These are phyloP conservation scores for Argyrosomus japonicus DNA, from an alignment of 2,113 vertebrate genomes.

Conservation along the genomic window DNA sequence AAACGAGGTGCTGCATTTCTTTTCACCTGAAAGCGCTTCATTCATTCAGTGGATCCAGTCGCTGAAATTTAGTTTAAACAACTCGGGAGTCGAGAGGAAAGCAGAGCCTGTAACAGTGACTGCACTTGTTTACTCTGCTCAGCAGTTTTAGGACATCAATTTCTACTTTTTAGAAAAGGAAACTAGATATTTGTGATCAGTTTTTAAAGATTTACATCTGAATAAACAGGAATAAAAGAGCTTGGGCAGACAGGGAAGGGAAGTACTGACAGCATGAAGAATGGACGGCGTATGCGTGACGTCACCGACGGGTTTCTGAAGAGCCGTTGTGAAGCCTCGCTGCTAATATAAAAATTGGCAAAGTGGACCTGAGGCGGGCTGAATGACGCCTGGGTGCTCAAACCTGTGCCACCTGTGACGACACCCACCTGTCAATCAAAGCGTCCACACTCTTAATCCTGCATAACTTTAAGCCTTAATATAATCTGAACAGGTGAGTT, in stretches of 20 bases:
- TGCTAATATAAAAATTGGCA: no score
- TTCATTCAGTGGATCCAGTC: neutral
- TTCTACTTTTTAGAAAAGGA: neutral
- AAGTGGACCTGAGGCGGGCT: no score
- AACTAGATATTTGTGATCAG: neutral
- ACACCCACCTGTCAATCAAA: no score
- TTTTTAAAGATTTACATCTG: conserved; percentile 6
- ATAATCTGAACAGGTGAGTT: no score
- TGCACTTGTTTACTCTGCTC: neutral
- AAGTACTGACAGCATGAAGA: neutral
- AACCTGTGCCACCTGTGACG: no score
- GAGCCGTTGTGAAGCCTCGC: no score
- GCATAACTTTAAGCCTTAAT: no score
- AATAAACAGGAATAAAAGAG: neutral
- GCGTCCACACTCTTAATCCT: no score
- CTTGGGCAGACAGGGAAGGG: neutral
- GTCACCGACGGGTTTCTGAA: no score
- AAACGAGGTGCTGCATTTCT: neutral
- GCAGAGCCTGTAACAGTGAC: neutral
- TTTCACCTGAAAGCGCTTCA: neutral
- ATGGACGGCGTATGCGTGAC: no score
- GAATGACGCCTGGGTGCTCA: no score
- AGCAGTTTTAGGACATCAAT: neutral
- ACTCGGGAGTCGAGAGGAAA: neutral
- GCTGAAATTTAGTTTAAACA: neutral